phyloP scores from a whole-genome alignment of 1,140 invertebrate species.

The Andrena cerasifolii region DNA sequence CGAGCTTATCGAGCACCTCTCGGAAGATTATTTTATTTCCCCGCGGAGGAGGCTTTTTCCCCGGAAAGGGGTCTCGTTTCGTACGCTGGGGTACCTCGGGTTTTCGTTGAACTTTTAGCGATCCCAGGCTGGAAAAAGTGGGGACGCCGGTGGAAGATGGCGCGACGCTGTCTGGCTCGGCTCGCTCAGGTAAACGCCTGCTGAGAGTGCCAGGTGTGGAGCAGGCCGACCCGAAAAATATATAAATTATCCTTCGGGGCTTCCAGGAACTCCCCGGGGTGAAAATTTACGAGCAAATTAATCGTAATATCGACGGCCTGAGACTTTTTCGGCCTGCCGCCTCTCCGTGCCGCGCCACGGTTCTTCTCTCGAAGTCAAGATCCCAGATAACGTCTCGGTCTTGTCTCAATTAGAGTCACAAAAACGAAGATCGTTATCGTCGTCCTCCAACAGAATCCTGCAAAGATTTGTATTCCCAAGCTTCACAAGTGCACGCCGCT shows the following conservation, averaged over 20 bases:
- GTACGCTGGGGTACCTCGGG: background rate
- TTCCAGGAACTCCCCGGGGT: conserved; percentile 73
- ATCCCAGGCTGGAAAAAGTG: conserved; percentile 16
- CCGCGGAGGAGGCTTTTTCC: no score
- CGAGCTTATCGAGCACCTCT: background rate
- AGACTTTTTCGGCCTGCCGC: conserved; percentile 33
- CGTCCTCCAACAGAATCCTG: background rate
- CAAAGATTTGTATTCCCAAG: no score
- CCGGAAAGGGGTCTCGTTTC: background rate
- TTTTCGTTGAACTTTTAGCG: conserved; percentile 8
- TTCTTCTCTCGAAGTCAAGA: background rate
- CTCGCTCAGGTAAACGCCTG: conserved; percentile 66
- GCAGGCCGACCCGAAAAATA: conserved; percentile 65
- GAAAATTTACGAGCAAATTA: conserved; percentile 81
- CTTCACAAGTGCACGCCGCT: no score
- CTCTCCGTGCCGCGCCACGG: background rate
- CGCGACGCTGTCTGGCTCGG: conserved; percentile 74
- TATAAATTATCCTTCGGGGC: conserved; percentile 77
- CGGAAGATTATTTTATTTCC: background rate
- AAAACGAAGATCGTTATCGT: background rate
- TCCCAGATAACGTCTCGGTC: conserved; percentile 23
- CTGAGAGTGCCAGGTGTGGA: conserved; percentile 77
- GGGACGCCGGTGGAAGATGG: conserved; percentile 44
- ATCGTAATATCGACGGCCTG: conserved; percentile 77
- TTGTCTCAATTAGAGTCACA: conserved; percentile 33